phyloP scores from a whole-genome alignment of 2,888 invertebrate species.

The Nemurella pictetii region DNA sequence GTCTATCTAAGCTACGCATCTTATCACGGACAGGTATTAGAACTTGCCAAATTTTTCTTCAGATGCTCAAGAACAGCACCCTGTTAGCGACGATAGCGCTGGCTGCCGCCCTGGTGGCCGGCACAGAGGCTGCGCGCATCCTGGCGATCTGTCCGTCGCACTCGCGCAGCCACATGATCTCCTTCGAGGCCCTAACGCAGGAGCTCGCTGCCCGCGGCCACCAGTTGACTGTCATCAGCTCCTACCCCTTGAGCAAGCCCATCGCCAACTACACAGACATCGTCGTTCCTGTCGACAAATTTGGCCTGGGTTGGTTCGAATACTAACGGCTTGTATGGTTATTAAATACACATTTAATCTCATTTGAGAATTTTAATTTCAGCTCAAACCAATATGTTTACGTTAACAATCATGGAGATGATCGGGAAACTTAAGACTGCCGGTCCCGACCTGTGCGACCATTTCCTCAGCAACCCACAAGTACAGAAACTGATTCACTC shows the following conservation, averaged over 20 bases:
- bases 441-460: conserved; percentile 25
- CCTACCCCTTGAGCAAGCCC: conserved; percentile 50
- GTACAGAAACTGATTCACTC: conserved; percentile 41
- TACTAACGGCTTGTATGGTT: background rate
- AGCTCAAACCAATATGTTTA: background rate
- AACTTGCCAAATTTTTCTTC: too few relatives aligned
- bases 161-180: conserved; percentile 56
- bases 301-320: background rate
- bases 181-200: conserved; percentile 53
- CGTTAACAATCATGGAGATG: background rate
- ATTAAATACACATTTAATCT: too few relatives aligned
- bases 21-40: too few relatives aligned
- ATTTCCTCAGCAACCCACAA: conserved; percentile 31
- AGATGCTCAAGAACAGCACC: background rate
- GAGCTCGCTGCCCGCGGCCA: conserved; percentile 55
- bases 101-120: background rate
- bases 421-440: background rate
- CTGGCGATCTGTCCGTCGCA: conserved; percentile 54
- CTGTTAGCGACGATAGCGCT: background rate
- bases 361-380: background rate
- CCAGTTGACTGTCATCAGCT: conserved; percentile 52
- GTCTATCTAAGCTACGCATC: too few relatives aligned
- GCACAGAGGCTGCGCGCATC: conserved; percentile 48
- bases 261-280: conserved; percentile 52
- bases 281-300: conserved; percentile 1